Evolutionary conservation across 1,140 invertebrate genomes (phyloP).

Genomic region (Zaprionus lachaisei): DNA sequence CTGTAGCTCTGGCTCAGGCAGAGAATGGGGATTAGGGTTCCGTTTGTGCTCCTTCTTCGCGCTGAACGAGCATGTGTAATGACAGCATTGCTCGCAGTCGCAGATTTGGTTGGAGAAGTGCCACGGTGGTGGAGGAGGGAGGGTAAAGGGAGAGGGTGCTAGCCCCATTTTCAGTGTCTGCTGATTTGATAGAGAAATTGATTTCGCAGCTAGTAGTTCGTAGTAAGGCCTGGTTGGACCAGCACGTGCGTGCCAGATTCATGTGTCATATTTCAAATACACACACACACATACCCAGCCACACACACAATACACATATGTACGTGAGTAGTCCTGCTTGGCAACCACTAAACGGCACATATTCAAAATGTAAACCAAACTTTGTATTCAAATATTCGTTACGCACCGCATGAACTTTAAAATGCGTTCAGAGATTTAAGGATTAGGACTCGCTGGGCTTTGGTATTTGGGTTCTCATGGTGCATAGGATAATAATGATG

Average conservation of each 20-base stretch:
- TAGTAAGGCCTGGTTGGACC: background rate
- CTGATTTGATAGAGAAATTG: slow-evolving; percentile 46
- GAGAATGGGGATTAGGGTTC: slow-evolving; percentile 18
- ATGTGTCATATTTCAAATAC: slow-evolving; percentile 28
- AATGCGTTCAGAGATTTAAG: background rate
- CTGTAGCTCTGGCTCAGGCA: background rate
- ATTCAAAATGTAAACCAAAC: background rate
- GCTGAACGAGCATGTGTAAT: slow-evolving; percentile 46
- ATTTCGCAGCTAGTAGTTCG: slow-evolving; percentile 17
- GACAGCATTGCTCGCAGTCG: slow-evolving; percentile 24
- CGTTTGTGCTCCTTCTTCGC: slow-evolving; percentile 7
- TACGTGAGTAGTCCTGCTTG: background rate
- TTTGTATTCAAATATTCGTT: slow-evolving; percentile 1
- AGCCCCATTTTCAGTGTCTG: slow-evolving; percentile 10
- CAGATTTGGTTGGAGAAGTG: slow-evolving; percentile 5
- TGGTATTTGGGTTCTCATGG: background rate
- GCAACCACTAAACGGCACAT: background rate
- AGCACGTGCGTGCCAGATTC: slow-evolving; percentile 48
- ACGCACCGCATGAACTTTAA: background rate
- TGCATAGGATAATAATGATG: background rate
- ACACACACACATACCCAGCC: background rate
- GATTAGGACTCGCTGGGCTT: background rate
- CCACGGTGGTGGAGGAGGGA: background rate
- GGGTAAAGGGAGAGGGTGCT: background rate
- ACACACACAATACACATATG: background rate